phyloP scores from a whole-genome alignment of 53 echinoderm and acorn worm genomes.

The Stichopus horrens region DNA sequence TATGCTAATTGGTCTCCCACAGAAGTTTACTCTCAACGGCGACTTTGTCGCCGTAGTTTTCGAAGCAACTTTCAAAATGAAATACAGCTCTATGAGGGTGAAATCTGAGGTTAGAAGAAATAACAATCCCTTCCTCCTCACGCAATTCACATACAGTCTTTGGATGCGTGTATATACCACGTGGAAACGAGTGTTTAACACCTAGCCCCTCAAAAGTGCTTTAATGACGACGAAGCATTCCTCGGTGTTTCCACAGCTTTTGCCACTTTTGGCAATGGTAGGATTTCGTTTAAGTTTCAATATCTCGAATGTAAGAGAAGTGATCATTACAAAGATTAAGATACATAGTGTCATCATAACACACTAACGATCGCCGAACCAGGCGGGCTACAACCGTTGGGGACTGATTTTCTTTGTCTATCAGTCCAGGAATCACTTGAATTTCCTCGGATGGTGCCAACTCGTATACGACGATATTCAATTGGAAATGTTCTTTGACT shows the following conservation, averaged over 20 bases:
- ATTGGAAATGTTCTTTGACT: neutral
- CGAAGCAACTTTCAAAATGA: slow-evolving; percentile 60
- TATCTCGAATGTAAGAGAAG: slow-evolving; percentile 55
- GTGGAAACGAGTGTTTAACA: slow-evolving; percentile 44
- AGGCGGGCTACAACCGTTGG: slow-evolving; percentile 29
- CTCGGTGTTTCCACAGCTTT: neutral
- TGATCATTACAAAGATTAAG: slow-evolving; percentile 49
- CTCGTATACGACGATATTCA: slow-evolving; percentile 10
- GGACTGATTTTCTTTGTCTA: neutral
- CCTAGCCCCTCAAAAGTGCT: slow-evolving; percentile 49
- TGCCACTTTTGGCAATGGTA: slow-evolving; percentile 50
- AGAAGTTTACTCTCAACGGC: neutral
- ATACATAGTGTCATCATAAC: slow-evolving; percentile 41
- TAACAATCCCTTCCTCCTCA: slow-evolving; percentile 38
- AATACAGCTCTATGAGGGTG: slow-evolving; percentile 56
- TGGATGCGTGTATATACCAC: slow-evolving; percentile 21
- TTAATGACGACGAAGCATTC: slow-evolving; percentile 41
- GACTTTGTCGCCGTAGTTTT: neutral
- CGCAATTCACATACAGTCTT: slow-evolving; percentile 41
- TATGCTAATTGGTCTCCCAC: slow-evolving; percentile 36
- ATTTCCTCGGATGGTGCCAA: neutral
- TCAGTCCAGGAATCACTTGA: neutral
- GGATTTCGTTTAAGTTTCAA: slow-evolving; percentile 34
- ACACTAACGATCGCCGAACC: too few relatives aligned
- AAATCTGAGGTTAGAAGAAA: neutral